These are phyloP conservation scores for Druceiella hillmani DNA, from an alignment of 2,888 invertebrate species.

Conservation along the genomic window DNA sequence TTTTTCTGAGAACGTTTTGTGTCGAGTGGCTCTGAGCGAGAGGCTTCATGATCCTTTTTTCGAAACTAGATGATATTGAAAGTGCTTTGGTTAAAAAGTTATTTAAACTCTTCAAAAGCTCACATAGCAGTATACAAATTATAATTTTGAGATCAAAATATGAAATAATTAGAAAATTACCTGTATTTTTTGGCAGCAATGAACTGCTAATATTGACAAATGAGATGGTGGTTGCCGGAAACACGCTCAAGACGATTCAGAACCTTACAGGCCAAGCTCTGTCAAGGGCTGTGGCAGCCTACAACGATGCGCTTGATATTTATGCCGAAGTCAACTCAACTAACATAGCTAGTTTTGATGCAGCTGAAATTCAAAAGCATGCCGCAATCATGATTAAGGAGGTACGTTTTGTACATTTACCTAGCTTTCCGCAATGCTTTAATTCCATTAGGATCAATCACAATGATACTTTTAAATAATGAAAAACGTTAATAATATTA, in stretches of 20 bases:
- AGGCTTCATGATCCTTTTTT: too few relatives aligned
- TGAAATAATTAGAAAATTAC: conserved; percentile 5
- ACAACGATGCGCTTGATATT: conserved; percentile 75
- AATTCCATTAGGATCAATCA: conserved; percentile 3
- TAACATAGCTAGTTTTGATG: conserved; percentile 70
- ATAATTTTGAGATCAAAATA: too few relatives aligned
- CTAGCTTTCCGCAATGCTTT: conserved; percentile 1
- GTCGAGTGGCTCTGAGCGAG: too few relatives aligned
- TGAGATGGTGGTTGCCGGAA: conserved; percentile 63
- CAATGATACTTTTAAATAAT: not conserved
- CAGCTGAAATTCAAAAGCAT: conserved; percentile 61
- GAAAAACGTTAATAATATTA: conserved; percentile 5
- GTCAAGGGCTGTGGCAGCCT: conserved; percentile 68
- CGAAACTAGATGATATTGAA: not conserved
- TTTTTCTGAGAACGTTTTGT: too few relatives aligned
- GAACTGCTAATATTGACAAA: conserved; percentile 61
- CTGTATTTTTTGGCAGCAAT: conserved; percentile 41
- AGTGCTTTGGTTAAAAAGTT: not conserved
- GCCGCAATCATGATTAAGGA: conserved; percentile 64
- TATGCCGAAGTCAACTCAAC: conserved; percentile 76
- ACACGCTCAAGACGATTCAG: conserved; percentile 63
- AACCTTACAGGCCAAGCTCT: conserved; percentile 69
- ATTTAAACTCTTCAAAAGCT: too few relatives aligned
- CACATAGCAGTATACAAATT: too few relatives aligned
- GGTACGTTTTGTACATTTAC: conserved; percentile 38